A percentile compares a stretch with the other conserved stretches of the same genome.
Evolutionary conservation across 37 sponge, comb jelly and placozoan species (phyloP).

Genomic region (Axinella damicornis): DNA sequence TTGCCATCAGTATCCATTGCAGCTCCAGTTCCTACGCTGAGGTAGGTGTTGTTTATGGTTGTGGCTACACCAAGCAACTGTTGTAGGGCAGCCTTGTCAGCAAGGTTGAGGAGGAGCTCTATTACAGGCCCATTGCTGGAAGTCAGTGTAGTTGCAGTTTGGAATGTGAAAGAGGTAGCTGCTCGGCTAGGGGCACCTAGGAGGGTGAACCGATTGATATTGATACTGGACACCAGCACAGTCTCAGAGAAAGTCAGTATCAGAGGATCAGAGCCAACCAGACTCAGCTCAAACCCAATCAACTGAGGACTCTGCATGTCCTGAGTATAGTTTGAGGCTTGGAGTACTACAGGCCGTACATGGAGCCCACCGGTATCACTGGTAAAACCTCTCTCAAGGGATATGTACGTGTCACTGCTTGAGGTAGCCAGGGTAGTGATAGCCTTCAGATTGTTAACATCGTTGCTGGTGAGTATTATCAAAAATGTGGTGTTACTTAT

Average conservation of each 20-base stretch:
- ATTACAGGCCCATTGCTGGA: slow-evolving; percentile 67
- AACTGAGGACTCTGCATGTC: slow-evolving; percentile 68
- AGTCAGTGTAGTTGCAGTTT: slow-evolving; percentile 29
- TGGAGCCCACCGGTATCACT: slow-evolving; percentile 54
- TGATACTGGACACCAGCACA: slow-evolving; percentile 47
- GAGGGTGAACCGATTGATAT: slow-evolving; percentile 53
- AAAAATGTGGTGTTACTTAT: slow-evolving; percentile 41
- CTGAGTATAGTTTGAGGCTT: slow-evolving; percentile 46
- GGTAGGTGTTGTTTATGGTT: slow-evolving; percentile 72
- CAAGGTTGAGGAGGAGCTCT: slow-evolving; percentile 51
- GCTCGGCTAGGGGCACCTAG: slow-evolving; percentile 51
- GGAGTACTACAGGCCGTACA: slow-evolving; percentile 56
- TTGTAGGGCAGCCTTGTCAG: slow-evolving; percentile 74
- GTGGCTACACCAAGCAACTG: slow-evolving; percentile 77
- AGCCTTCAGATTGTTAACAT: slow-evolving; percentile 64
- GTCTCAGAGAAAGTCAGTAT: slow-evolving; percentile 90
- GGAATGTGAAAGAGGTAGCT: slow-evolving; percentile 38
- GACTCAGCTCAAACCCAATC: slow-evolving; percentile 75
- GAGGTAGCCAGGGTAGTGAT: slow-evolving; percentile 47
- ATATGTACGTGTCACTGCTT: slow-evolving; percentile 57
- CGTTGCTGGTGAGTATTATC: slow-evolving; percentile 37
- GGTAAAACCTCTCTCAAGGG: slow-evolving; percentile 70
- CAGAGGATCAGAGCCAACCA: slow-evolving; percentile 74
- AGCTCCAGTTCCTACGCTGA: slow-evolving; percentile 66
- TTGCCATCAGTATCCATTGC: slow-evolving; percentile 70